These are phyloP conservation scores for Dendrolimus punctatus DNA, from an alignment of 1,140 invertebrate genomes.

Conservation along the genomic window DNA sequence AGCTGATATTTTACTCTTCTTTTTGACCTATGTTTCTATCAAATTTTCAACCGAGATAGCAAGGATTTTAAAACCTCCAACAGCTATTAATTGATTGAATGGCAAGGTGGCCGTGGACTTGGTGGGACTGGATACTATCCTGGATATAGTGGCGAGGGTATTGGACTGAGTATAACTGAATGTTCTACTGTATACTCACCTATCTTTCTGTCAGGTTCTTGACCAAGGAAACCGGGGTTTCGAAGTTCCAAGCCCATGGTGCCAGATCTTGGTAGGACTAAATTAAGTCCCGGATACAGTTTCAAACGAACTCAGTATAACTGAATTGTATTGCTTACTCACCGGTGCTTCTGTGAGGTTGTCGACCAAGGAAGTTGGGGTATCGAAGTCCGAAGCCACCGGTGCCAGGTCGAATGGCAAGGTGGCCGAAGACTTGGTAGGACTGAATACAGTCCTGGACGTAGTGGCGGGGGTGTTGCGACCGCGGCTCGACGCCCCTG, in stretches of 20 bases:
- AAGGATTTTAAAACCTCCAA: no score
- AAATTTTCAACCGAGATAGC: conserved; percentile 35
- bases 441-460: conserved; percentile 57
- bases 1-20: neutral
- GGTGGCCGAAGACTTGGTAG: conserved; percentile 45
- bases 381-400: conserved; percentile 44
- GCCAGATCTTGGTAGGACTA: no score
- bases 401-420: conserved; percentile 55
- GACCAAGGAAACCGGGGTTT: no score
- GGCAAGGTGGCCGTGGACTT: no score
- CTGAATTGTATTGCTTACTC: conserved; percentile 11
- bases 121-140: no score
- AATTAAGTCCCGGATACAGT: neutral
- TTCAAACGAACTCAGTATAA: neutral
- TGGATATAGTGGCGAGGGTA: no score
- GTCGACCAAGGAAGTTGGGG: conserved; percentile 35
- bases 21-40: conserved; percentile 36
- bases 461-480: conserved; percentile 42
- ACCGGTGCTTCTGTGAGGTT: conserved; percentile 36
- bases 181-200: no score
- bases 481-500: conserved; percentile 46
- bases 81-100: no score
- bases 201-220: no score
- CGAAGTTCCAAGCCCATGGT: no score
- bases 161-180: no score